These are phyloP conservation scores for Ictinia mississippiensis DNA, from an alignment of 2,797 vertebrate species.

Conservation along the genomic window DNA sequence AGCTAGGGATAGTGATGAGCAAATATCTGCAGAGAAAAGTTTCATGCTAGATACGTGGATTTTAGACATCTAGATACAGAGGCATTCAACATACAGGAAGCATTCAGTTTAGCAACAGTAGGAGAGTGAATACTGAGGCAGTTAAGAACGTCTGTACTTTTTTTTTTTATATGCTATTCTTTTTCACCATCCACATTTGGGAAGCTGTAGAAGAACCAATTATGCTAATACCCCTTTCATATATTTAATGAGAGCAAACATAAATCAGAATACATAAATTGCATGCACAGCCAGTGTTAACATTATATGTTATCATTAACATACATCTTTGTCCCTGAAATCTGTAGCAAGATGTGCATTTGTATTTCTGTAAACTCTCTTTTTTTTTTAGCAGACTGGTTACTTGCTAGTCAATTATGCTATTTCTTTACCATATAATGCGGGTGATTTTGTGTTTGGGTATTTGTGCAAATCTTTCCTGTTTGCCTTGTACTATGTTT, in stretches of 20 bases:
- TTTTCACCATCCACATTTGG: not conserved
- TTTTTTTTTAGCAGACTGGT: not conserved
- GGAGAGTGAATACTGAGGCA: not conserved
- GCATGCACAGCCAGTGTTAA: not conserved
- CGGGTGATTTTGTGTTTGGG: not conserved
- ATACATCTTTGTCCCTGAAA: not conserved
- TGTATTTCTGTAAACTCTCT: not conserved
- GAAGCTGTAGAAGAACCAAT: not conserved
- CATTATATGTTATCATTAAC: accelerated
- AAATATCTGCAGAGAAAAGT: not conserved
- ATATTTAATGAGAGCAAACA: not conserved
- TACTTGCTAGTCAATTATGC: not conserved
- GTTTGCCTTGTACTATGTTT: not conserved
- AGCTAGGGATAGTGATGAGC: not conserved
- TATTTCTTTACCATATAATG: not conserved
- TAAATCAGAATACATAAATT: not conserved
- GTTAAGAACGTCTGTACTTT: not conserved
- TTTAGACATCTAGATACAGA: not conserved
- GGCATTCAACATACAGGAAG: not conserved
- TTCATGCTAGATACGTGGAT: not conserved
- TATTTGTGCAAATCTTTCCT: not conserved
- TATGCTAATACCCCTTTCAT: not conserved
- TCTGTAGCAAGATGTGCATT: not conserved
- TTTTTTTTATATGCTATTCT: not conserved
- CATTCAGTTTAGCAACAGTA: not conserved